These are phyloP conservation scores for Ceryle rudis DNA, from an alignment of 2,797 vertebrate species.

Conservation along the genomic window DNA sequence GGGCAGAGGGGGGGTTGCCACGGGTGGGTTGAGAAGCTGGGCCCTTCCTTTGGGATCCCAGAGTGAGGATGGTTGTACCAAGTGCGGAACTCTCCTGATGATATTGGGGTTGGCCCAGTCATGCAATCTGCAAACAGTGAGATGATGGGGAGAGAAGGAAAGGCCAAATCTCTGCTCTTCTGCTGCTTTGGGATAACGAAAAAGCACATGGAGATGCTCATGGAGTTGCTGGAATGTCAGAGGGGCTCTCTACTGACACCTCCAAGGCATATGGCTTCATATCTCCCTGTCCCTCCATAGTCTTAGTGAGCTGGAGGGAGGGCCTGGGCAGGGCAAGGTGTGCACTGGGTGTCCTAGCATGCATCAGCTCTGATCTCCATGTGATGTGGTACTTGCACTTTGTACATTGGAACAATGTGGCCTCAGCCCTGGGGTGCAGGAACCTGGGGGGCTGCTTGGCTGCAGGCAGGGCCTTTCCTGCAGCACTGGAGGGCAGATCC, in stretches of 20 bases:
- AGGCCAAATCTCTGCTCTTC: not conserved
- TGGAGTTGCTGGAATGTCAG: not conserved
- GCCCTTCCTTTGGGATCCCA: not conserved
- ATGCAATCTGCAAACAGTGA: not conserved
- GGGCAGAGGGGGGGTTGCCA: not conserved
- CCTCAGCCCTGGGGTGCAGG: not conserved
- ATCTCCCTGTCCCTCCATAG: rapidly evolving
- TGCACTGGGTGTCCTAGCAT: not conserved
- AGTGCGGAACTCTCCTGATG: not conserved
- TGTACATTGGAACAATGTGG: rapidly evolving
- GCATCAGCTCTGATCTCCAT: not conserved
- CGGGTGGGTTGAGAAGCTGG: not conserved
- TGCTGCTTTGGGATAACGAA: not conserved
- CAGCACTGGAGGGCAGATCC: not conserved
- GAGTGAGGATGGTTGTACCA: not conserved
- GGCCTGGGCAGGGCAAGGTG: rapidly evolving
- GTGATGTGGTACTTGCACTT: not conserved
- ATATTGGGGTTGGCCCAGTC: not conserved
- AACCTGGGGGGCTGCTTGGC: not conserved
- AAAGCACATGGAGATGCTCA: not conserved
- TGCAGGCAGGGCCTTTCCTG: not conserved
- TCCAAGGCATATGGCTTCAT: not conserved
- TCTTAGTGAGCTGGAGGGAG: not conserved
- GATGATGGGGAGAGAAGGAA: not conserved
- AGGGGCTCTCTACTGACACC: not conserved